Conservation (phyloP, 2,888 invertebrate genomes). For the Aplocera efformata region DNA sequence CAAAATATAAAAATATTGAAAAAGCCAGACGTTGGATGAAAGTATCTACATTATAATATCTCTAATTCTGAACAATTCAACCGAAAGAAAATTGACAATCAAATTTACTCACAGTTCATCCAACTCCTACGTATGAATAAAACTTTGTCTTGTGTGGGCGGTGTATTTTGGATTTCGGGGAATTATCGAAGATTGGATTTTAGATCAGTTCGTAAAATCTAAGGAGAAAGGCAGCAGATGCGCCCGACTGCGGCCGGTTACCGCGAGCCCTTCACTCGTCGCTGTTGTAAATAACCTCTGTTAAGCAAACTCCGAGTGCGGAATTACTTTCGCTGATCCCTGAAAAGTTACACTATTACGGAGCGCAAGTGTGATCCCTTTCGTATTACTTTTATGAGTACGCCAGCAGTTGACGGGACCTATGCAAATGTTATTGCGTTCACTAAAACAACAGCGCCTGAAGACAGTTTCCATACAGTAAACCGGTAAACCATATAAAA, state of each 20-base stretch:
- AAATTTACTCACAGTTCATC: slow-evolving; percentile 1
- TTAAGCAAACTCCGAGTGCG: slow-evolving; percentile 49
- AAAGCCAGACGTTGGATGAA: too few relatives aligned
- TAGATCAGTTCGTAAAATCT: slow-evolving; percentile 31
- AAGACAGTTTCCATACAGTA: slow-evolving; percentile 25
- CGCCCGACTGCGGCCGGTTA: slow-evolving; percentile 31
- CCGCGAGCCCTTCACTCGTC: slow-evolving; percentile 38
- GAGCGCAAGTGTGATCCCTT: slow-evolving; percentile 62
- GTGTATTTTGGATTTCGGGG: slow-evolving; percentile 9
- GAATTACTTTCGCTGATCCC: slow-evolving; percentile 61
- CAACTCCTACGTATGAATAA: slow-evolving; percentile 1
- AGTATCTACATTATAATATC: too few relatives aligned
- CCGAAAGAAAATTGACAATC: not conserved
- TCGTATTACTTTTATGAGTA: slow-evolving; percentile 65
- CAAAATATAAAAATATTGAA: too few relatives aligned
- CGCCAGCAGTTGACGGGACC: slow-evolving; percentile 62
- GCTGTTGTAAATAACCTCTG: slow-evolving; percentile 48
- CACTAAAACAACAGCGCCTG: slow-evolving; percentile 50
- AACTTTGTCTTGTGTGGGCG: slow-evolving; percentile 3
- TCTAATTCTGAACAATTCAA: too few relatives aligned
- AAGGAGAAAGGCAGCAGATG: slow-evolving; percentile 36
- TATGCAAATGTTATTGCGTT: slow-evolving; percentile 73
- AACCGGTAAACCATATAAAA: slow-evolving; percentile 14
- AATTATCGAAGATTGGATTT: slow-evolving; percentile 24
- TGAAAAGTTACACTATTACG: slow-evolving; percentile 62